phyloP scores from a whole-genome alignment of 2,888 invertebrate species.

The Aphodius sticticus region DNA sequence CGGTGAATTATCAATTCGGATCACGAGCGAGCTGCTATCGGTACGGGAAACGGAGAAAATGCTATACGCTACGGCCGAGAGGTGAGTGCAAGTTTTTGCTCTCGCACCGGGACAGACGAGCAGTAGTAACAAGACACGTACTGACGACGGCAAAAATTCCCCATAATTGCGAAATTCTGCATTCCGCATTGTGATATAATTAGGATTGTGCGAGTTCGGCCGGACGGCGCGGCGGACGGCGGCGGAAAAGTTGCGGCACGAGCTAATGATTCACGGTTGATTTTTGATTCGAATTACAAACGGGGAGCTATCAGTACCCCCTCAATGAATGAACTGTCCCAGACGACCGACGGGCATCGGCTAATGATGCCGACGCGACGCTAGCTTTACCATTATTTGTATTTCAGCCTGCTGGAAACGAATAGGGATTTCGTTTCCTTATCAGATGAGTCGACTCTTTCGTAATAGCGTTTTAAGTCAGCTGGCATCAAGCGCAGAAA shows the following conservation, averaged over 20 bases:
- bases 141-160: slow-evolving; percentile 20
- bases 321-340: neutral
- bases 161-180: slow-evolving; percentile 24
- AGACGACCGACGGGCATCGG: neutral
- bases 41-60: slow-evolving; percentile 24
- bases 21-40: slow-evolving; percentile 22
- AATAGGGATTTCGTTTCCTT: slow-evolving; percentile 4
- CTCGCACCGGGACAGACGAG: slow-evolving; percentile 13
- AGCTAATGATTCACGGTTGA: neutral
- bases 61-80: neutral
- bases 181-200: slow-evolving; percentile 26
- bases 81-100: slow-evolving; percentile 21
- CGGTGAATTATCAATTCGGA: slow-evolving; percentile 24
- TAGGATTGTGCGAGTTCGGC: neutral
- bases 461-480: slow-evolving; percentile 6
- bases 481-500: neutral
- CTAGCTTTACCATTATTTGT: neutral
- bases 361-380: neutral
- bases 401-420: neutral
- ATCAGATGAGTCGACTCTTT: neutral
- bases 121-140: slow-evolving; percentile 23
- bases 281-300: neutral
- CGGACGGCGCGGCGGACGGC: neutral
- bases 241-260: neutral
- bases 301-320: neutral